Base-by-base conservation (phyloP, 2,113 vertebrate genomes). In the Mohoua ochrocephala region DNA sequence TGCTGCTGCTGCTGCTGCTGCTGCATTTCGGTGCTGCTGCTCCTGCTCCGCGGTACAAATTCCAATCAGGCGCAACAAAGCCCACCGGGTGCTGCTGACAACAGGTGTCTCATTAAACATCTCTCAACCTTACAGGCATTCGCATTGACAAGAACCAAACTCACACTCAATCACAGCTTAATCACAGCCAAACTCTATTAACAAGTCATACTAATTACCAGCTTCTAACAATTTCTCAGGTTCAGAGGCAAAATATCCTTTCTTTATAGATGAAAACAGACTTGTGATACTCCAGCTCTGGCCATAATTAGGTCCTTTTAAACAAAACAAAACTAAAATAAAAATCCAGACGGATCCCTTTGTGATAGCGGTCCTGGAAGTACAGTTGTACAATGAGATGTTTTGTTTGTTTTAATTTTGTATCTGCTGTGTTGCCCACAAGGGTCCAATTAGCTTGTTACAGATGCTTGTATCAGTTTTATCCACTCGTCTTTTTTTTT, bases 121-220 rank as follows among this genome's bases (percentile, higher is more conserved):
- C 96, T 95, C 97, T 95, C 95, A 89, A 96, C 97, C 97, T 98
- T 97, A 95, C 94, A 96, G 96, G 97, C 96, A 96, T 96, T 90
- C 96, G 6, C 96, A 89, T 89, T 93, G 97, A 97, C 98, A 97
- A 97, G 95, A 97, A 97, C 97, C 95, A 90, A 98, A 96, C 96
- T 94, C 95, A 41, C 96, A 96, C 97, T 98, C 97, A 91, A 96
- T 98, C 96, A 95, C 97, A 37, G 95, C 96, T 96, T 98, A 96
- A 98, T 98, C 98, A 98, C 96, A 98, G 98, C 98, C 98, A 97
- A 98, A 97, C 97, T 97, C 97, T 93, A 98, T 98, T 98, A 98
- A 98, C 98, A 97, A 98, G 95, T 98, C 97, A 95, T 97, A 95
- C 98, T 98, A 98, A 98, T 98, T 98, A 98, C 95, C 96, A 96